A percentile compares a stretch with the other conserved stretches of the same genome.
phyloP scores from a whole-genome alignment of 1,140 invertebrate genomes.

The Anthonomus grandis region DNA sequence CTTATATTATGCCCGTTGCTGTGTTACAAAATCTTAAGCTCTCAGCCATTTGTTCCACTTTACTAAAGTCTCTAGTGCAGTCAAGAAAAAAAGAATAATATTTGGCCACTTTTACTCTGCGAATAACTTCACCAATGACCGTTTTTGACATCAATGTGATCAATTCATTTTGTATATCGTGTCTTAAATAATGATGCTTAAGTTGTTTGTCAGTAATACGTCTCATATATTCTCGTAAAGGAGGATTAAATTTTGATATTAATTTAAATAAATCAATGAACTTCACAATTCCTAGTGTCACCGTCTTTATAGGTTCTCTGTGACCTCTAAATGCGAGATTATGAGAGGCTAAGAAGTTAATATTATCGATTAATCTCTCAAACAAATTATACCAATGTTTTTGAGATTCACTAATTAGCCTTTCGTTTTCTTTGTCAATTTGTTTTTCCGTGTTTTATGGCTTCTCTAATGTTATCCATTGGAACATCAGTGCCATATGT shows the following conservation, averaged over 20 bases:
- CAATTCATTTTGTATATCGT: slow-evolving; percentile 37
- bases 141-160: slow-evolving; percentile 23
- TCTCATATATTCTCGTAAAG: slow-evolving; percentile 28
- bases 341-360: slow-evolving; percentile 39
- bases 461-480: slow-evolving; percentile 35
- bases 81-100: slow-evolving; percentile 2
- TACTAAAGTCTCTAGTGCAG: neutral
- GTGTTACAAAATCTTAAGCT: neutral
- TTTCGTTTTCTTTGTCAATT: slow-evolving; percentile 36
- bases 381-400: slow-evolving; percentile 30
- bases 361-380: slow-evolving; percentile 29
- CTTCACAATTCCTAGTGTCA: slow-evolving; percentile 24
- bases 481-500: slow-evolving; percentile 33
- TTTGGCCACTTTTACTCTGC: slow-evolving; percentile 5
- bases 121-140: slow-evolving; percentile 3
- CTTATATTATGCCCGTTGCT: neutral
- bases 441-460: slow-evolving; percentile 36
- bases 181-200: slow-evolving; percentile 31
- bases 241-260: slow-evolving; percentile 26
- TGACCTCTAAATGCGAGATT: slow-evolving; percentile 36
- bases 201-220: slow-evolving; percentile 35
- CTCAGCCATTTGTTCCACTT: slow-evolving; percentile 2
- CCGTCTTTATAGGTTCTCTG: slow-evolving; percentile 18
- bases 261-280: slow-evolving; percentile 35
- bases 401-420: slow-evolving; percentile 32